Evolutionary conservation across 2,888 invertebrate species (phyloP).

Genomic region (Andrena bucephala): DNA sequence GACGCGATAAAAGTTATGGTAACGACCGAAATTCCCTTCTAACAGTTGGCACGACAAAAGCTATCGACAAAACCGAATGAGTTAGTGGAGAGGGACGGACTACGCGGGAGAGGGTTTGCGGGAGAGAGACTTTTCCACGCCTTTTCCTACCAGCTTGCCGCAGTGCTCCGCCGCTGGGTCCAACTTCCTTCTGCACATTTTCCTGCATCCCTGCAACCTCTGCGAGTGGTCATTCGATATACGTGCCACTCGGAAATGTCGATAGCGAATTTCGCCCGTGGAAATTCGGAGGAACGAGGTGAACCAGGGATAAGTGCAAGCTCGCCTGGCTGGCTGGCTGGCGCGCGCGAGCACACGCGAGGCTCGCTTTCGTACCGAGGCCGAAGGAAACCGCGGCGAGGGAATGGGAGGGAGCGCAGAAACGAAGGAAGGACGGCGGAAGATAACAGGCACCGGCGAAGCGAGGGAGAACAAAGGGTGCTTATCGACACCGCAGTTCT

Average conservation of each 20-base stretch:
- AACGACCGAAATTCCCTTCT: conserved; percentile 37
- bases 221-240: conserved; percentile 62
- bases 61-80: conserved; percentile 49
- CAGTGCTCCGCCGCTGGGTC: background rate
- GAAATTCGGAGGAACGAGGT: conserved; percentile 57
- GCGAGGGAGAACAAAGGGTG: conserved; percentile 78
- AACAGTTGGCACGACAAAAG: conserved; percentile 45
- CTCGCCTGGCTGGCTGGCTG: conserved; percentile 10
- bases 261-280: conserved; percentile 75
- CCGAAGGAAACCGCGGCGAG: conserved; percentile 40
- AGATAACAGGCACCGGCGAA: conserved; percentile 64
- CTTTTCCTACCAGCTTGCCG: conserved; percentile 12
- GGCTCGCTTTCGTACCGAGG: conserved; percentile 46
- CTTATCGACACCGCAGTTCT: conserved; percentile 82
- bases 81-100: conserved; percentile 26
- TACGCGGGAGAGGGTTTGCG: background rate
- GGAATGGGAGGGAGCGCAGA: conserved; percentile 28
- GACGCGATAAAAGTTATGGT: conserved; percentile 47
- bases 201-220: conserved; percentile 35
- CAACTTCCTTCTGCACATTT: conserved; percentile 33
- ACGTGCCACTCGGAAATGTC: conserved; percentile 73
- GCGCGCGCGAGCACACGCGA: conserved; percentile 28
- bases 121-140: conserved; percentile 9
- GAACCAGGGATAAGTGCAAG: conserved; percentile 44
- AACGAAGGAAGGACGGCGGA: conserved; percentile 66